These are phyloP conservation scores for Ormia ochracea DNA, from an alignment of 2,888 invertebrate genomes.

Conservation along the genomic window DNA sequence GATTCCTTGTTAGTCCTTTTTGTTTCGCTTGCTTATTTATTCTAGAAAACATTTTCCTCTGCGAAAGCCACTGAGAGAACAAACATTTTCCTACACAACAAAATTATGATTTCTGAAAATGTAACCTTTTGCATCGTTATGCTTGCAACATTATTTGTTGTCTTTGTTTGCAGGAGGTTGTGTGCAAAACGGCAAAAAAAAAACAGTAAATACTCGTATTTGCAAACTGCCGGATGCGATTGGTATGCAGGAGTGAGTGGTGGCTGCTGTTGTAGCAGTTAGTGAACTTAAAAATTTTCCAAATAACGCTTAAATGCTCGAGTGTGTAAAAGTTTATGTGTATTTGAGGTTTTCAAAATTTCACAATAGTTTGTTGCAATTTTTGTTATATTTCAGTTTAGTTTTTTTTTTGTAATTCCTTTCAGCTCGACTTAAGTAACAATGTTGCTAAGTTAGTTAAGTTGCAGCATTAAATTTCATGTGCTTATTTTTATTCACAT, in stretches of 20 bases:
- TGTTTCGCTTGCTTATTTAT: neutral
- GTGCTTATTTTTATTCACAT: neutral
- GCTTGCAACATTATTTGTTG: conserved; percentile 33
- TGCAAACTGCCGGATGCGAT: conserved; percentile 24
- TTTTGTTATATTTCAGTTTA: conserved; percentile 23
- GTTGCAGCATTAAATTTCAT: conserved; percentile 32
- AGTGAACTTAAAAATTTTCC: conserved; percentile 43
- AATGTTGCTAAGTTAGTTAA: conserved; percentile 46
- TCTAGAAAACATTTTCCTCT: neutral
- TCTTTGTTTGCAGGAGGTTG: neutral
- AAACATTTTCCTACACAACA: conserved; percentile 9
- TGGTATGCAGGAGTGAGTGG: neutral
- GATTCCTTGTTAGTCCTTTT: neutral
- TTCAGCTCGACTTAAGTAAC: conserved; percentile 14
- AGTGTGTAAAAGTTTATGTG: conserved; percentile 22
- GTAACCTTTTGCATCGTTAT: conserved; percentile 18
- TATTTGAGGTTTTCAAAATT: conserved; percentile 34
- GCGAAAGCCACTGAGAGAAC: conserved; percentile 40
- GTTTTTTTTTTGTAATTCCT: neutral
- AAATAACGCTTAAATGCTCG: conserved; percentile 32
- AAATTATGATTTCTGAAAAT: conserved; percentile 32
- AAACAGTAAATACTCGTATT: no score
- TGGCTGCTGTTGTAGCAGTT: conserved; percentile 14
- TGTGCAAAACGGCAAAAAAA: conserved; percentile 7
- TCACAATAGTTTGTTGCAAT: conserved; percentile 36